Conservation (phyloP, 2,888 invertebrate genomes). For the Lochmaea crataegi region DNA sequence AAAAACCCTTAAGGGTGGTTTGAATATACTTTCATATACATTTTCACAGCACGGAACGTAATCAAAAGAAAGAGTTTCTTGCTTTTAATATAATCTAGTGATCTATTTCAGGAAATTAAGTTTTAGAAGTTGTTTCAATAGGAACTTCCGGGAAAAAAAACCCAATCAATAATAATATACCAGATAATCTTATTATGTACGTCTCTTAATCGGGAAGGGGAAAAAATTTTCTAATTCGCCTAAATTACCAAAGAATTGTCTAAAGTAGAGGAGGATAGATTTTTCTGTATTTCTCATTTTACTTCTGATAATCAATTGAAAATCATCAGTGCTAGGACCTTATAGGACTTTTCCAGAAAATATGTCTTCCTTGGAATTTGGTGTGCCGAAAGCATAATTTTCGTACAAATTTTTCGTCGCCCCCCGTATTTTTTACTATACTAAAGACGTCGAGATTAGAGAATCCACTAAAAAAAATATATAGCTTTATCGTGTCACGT, state of each 20-base stretch:
- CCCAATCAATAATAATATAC: conserved; percentile 21
- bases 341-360: no score
- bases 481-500: conserved; percentile 55
- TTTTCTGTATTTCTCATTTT: no score
- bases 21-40: no score
- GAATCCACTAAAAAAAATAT: conserved; percentile 55
- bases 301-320: no score
- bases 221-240: conserved; percentile 73
- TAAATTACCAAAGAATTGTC: no score
- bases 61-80: neutral
- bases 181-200: conserved; percentile 48
- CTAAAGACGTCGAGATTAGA: conserved; percentile 36
- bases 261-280: no score
- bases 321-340: no score
- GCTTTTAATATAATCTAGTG: neutral
- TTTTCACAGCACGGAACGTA: no score
- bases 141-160: neutral
- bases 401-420: neutral
- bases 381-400: no score
- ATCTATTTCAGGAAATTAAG: neutral
- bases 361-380: no score
- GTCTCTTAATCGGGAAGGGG: conserved; percentile 60
- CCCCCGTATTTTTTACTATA: neutral
- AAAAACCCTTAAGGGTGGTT: no score
- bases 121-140: conserved; percentile 7